Conservation (phyloP, 1,140 invertebrate species). For the Ctenoplectra terminalis region DNA sequence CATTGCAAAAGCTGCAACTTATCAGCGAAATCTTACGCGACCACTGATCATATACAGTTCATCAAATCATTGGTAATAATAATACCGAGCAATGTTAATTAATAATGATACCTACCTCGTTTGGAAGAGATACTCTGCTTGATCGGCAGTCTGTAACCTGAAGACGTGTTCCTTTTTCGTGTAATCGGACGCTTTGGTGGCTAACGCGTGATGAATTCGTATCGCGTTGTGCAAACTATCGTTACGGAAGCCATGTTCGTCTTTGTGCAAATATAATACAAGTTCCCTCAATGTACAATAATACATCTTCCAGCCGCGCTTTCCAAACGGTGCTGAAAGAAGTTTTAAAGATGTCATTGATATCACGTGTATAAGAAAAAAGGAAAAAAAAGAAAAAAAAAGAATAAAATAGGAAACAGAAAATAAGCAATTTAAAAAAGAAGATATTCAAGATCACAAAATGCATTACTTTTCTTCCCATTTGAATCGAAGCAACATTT, state of each 20-base stretch:
- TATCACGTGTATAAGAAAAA: too few relatives aligned
- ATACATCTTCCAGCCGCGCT: conserved; percentile 99
- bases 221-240: conserved; percentile 91
- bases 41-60: too few relatives aligned
- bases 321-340: conserved; percentile 95
- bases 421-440: background rate
- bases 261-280: conserved; percentile 98
- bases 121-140: conserved; percentile 98
- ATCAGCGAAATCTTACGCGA: too few relatives aligned
- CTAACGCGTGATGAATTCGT: conserved; percentile 96
- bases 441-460: background rate
- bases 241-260: conserved; percentile 95
- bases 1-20: too few relatives aligned
- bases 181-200: conserved; percentile 97
- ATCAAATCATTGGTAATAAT: too few relatives aligned
- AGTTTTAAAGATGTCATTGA: conserved; percentile 11
- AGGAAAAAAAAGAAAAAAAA: too few relatives aligned
- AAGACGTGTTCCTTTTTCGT: conserved; percentile 99
- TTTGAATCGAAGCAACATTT: conserved; percentile 98
- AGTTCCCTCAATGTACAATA: conserved; percentile 98
- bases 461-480: conserved; percentile 93
- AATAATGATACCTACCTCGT: conserved; percentile 87
- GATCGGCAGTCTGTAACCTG: conserved; percentile 96
- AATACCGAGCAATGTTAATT: too few relatives aligned
- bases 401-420: background rate